Evolutionary conservation across 2,113 vertebrate genomes (phyloP).

Genomic region (Cavia porcellus): DNA sequence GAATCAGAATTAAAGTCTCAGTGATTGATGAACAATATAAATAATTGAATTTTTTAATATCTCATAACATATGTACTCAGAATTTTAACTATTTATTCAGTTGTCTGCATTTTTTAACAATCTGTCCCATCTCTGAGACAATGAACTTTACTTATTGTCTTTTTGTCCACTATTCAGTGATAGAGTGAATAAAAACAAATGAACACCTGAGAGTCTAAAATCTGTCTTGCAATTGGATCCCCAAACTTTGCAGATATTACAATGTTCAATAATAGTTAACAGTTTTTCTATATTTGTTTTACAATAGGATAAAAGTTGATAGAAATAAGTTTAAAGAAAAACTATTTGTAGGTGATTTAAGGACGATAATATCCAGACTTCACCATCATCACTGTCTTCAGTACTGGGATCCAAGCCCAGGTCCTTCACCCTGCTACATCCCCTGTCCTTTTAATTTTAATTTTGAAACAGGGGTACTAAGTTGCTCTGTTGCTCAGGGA

Average conservation of each 20-base stretch:
- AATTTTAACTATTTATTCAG: slow-evolving; percentile 48
- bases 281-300: neutral
- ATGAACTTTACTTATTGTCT: slow-evolving; percentile 9
- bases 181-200: neutral
- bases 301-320: neutral
- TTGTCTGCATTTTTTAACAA: neutral
- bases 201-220: neutral
- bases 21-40: slow-evolving; percentile 59
- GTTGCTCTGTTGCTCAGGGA: neutral
- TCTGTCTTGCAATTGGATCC: neutral
- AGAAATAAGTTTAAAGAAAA: neutral
- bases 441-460: neutral
- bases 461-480: neutral
- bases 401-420: neutral
- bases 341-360: neutral
- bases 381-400: neutral
- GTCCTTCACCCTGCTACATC: neutral
- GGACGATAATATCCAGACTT: neutral
- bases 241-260: neutral
- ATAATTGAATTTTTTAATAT: slow-evolving; percentile 23
- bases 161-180: neutral
- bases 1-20: neutral
- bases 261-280: neutral
- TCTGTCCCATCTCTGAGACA: neutral
- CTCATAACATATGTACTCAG: slow-evolving; percentile 11